Conservation (phyloP, 2,888 invertebrate species). For the Pristionchus japonicus region DNA sequence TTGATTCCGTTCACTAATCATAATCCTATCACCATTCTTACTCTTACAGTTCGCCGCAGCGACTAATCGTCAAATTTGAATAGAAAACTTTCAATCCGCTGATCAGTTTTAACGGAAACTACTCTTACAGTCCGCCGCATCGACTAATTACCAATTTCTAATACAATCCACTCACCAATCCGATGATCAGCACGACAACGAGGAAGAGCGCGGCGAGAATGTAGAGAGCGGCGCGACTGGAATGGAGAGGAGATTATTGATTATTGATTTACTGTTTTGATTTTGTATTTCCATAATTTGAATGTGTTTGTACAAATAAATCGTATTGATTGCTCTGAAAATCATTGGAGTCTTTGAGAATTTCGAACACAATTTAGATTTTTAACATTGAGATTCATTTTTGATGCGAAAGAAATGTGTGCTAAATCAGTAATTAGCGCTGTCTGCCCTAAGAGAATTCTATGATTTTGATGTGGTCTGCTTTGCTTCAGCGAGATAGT, state of each 20-base stretch:
- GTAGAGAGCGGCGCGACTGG: neutral
- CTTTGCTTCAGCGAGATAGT: too few species aligned
- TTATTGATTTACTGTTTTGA: neutral
- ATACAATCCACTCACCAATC: conserved; percentile 17
- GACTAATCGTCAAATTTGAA: neutral
- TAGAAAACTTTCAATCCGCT: neutral
- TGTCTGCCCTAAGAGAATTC: too few species aligned
- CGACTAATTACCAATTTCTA: neutral
- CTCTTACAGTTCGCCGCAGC: neutral
- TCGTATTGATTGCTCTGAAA: neutral
- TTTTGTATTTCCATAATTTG: neutral
- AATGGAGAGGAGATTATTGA: neutral
- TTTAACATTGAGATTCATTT: too few species aligned
- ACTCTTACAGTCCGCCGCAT: neutral
- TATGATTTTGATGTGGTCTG: too few species aligned
- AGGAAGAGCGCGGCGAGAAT: neutral
- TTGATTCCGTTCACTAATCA: too few species aligned
- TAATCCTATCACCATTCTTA: too few species aligned
- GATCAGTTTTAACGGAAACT: too few species aligned
- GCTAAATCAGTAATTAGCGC: too few species aligned
- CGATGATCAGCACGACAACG: neutral
- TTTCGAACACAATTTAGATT: too few species aligned
- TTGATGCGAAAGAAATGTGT: too few species aligned
- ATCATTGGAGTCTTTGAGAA: too few species aligned
- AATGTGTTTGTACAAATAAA: neutral